Percentiles rank a stretch among this genome's conserved stretches.
phyloP scores from a whole-genome alignment of 1,140 invertebrate species.

The Zelostemma sp. region DNA sequence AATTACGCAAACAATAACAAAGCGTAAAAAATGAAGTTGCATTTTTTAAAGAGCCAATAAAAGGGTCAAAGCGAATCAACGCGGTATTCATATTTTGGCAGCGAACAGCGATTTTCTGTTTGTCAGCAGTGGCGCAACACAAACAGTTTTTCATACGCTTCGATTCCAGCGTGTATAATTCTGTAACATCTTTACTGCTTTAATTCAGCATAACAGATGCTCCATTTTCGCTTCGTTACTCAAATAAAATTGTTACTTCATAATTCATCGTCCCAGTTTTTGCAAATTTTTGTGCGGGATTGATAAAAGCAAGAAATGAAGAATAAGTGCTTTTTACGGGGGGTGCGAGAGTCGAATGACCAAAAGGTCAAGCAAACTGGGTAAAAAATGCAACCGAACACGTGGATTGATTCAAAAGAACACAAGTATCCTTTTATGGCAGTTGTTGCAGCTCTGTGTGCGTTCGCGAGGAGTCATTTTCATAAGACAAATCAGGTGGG shows the following conservation, averaged over 20 bases:
- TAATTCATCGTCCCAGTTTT: no score
- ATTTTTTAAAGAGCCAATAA: background rate
- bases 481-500: conserved; percentile 49
- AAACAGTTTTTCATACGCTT: background rate
- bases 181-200: background rate
- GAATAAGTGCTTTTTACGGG: no score
- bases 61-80: no score
- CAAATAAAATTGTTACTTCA: no score
- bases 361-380: background rate
- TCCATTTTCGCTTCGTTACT: no score
- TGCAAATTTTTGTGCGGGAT: no score
- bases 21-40: background rate
- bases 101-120: background rate
- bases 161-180: background rate
- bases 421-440: conserved; percentile 49
- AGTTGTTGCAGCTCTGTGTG: conserved; percentile 1
- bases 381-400: conserved; percentile 10
- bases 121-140: background rate
- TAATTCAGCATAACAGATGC: conserved; percentile 16
- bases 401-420: conserved; percentile 38
- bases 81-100: no score
- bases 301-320: no score
- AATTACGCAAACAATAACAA: background rate
- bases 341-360: conserved; percentile 16
- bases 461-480: conserved; percentile 46